Percentiles rank a stretch among this genome's conserved stretches.
phyloP scores from a whole-genome alignment of 2,797 vertebrate genomes.

The Sardinella longiceps region DNA sequence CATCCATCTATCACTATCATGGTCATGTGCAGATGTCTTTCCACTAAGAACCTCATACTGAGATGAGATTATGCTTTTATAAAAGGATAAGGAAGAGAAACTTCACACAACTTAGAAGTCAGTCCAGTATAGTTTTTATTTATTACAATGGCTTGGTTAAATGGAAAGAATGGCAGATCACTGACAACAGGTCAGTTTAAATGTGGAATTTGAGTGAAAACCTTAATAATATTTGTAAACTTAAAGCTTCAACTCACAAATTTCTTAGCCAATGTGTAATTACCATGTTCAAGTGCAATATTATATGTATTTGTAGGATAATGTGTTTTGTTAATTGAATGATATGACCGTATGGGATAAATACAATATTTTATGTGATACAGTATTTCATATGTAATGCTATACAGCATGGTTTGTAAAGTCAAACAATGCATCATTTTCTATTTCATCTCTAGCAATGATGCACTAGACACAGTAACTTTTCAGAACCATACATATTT shows the following conservation, averaged over 20 bases:
- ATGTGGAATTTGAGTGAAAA: slow-evolving; percentile 50
- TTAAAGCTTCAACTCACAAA: slow-evolving; percentile 49
- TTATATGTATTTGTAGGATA: slow-evolving; percentile 38
- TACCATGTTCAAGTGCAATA: slow-evolving; percentile 67
- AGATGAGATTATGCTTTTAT: not conserved
- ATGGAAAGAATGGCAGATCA: slow-evolving; percentile 64
- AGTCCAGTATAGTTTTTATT: slow-evolving; percentile 70
- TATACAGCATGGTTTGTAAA: slow-evolving; percentile 52
- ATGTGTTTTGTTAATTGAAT: slow-evolving; percentile 51
- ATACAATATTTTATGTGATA: slow-evolving; percentile 58
- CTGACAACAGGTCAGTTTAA: slow-evolving; percentile 60
- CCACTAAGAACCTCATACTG: not conserved
- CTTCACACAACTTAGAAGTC: slow-evolving; percentile 41
- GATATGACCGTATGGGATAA: slow-evolving; percentile 46
- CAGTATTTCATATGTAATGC: slow-evolving; percentile 47
- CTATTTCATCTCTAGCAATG: slow-evolving; percentile 46
- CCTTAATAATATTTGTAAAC: slow-evolving; percentile 43
- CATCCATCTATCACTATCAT: too few relatives aligned
- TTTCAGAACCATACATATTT: slow-evolving; percentile 62
- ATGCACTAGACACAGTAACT: slow-evolving; percentile 44
- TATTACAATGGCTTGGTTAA: slow-evolving; percentile 71
- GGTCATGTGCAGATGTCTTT: not conserved
- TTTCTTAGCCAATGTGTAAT: slow-evolving; percentile 58
- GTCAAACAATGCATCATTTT: slow-evolving; percentile 41
- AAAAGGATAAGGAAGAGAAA: slow-evolving; percentile 31